Evolutionary conservation across 2,888 invertebrate species (phyloP).

Genomic region (Amiota mariae): DNA sequence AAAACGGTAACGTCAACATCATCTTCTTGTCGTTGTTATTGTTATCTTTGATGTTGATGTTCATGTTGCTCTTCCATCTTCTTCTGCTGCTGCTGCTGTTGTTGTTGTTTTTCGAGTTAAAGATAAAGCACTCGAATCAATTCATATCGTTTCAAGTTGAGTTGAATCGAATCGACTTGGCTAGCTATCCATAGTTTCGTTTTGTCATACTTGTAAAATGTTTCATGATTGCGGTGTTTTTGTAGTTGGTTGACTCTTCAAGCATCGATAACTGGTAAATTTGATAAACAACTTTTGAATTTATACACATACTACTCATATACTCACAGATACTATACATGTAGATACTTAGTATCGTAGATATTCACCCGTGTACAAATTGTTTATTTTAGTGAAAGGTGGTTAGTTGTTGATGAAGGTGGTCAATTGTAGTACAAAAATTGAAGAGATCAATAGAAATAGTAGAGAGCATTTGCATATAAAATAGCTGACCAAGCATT

Average conservation of each 20-base stretch:
- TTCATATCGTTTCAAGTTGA: constrained; percentile 36
- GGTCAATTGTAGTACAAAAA: no score
- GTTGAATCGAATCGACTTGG: constrained; percentile 3
- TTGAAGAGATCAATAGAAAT: no score
- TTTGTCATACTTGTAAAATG: constrained; percentile 54
- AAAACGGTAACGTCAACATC: constrained; percentile 27
- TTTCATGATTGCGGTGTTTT: constrained; percentile 59
- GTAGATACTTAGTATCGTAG: no score
- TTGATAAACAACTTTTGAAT: constrained; percentile 43
- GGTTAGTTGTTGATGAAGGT: no score
- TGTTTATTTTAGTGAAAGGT: no score
- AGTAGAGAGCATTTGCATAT: no score
- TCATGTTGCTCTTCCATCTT: background rate
- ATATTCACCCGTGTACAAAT: no score
- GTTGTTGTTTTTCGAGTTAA: constrained; percentile 11
- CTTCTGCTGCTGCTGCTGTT: background rate
- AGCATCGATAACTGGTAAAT: constrained; percentile 51
- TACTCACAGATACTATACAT: no score
- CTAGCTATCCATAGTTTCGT: background rate
- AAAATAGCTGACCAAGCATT: no score
- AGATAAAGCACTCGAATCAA: constrained; percentile 29
- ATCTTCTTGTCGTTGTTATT: constrained; percentile 13
- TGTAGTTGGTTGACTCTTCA: constrained; percentile 47
- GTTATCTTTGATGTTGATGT: constrained; percentile 5
- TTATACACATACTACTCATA: background rate